Percentiles rank a stretch among this genome's conserved stretches.
Evolutionary conservation across 2,888 invertebrate species (phyloP).

Genomic region (Deilephila elpenor): DNA sequence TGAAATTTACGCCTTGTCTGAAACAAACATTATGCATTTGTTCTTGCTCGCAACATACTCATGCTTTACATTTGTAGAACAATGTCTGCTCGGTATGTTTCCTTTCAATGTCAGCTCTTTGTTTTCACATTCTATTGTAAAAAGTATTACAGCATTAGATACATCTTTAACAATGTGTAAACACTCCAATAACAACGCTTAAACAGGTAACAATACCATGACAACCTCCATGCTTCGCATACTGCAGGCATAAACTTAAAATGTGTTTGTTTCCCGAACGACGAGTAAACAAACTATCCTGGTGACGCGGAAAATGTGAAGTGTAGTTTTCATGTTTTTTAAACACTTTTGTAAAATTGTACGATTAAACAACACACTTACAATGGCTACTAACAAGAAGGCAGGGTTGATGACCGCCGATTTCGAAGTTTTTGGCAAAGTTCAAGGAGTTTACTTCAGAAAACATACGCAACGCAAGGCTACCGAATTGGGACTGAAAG

Average conservation of each 20-base stretch:
- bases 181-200: background rate
- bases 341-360: background rate
- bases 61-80: background rate
- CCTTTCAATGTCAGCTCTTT: background rate
- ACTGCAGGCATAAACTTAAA: constrained; percentile 37
- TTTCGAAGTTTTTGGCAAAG: constrained; percentile 86
- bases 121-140: constrained; percentile 3
- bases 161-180: background rate
- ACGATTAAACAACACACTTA: constrained; percentile 1
- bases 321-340: background rate
- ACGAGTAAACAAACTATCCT: constrained; percentile 49
- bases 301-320: constrained; percentile 25
- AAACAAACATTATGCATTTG: constrained; percentile 47
- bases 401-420: constrained; percentile 63
- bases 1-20: constrained; percentile 75
- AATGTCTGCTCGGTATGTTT: background rate
- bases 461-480: constrained; percentile 88
- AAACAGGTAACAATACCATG: constrained; percentile 42
- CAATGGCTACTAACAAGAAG: constrained; percentile 56
- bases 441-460: constrained; percentile 84
- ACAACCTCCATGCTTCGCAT: constrained; percentile 48
- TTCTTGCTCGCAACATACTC: constrained; percentile 31
- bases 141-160: background rate
- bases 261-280: constrained; percentile 51
- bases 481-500: constrained; percentile 85